These are phyloP conservation scores for Sebastes hopkinsi DNA, from an alignment of 2,797 vertebrate genomes.

Conservation along the genomic window DNA sequence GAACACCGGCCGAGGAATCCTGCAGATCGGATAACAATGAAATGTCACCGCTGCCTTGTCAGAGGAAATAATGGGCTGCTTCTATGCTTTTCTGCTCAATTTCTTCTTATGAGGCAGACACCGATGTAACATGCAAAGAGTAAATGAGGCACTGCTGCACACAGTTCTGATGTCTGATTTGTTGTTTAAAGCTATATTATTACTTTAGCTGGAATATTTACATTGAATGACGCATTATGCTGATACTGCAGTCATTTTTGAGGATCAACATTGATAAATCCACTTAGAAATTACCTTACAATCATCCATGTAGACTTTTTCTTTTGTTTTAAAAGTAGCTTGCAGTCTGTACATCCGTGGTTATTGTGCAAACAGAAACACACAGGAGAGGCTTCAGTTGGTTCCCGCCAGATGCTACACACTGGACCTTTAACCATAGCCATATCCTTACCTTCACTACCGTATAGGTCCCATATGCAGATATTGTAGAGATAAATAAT, in stretches of 20 bases:
- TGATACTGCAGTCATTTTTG: not conserved
- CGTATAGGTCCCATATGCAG: not conserved
- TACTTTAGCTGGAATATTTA: not conserved
- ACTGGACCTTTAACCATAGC: no score
- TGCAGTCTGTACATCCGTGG: no score
- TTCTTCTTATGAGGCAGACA: not conserved
- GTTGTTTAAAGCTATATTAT: not conserved
- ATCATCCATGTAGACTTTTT: no score
- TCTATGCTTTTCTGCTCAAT: not conserved
- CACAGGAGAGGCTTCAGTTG: no score
- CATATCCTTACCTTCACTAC: not conserved
- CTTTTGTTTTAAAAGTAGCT: no score
- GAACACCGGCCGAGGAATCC: slow-evolving; percentile 6
- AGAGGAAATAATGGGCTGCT: slow-evolving; percentile 14
- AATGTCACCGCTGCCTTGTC: slow-evolving; percentile 26
- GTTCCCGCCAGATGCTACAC: no score
- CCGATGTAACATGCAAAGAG: not conserved
- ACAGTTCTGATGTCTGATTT: not conserved
- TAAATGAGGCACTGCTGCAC: not conserved
- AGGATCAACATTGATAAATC: not conserved
- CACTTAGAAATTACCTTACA: not conserved
- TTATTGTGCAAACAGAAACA: no score
- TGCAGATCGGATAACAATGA: slow-evolving; percentile 32
- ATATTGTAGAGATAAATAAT: not conserved
- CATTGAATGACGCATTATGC: not conserved